Evolutionary conservation across 2,113 vertebrate genomes (phyloP).

Genomic region (Piaya cayana): DNA sequence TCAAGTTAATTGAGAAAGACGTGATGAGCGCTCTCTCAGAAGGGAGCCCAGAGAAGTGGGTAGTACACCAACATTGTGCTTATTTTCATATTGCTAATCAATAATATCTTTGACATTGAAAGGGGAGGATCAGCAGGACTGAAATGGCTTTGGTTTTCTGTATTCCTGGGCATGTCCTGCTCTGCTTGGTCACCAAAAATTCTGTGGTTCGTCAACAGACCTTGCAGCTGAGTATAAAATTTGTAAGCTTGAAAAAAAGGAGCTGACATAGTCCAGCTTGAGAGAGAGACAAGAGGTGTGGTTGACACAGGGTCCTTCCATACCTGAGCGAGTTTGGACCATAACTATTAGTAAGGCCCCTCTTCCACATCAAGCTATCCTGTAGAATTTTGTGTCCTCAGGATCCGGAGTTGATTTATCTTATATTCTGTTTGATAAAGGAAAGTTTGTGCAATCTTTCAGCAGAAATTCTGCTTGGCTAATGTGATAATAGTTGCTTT

Average conservation of each 20-base stretch:
- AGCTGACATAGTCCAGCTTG: neutral
- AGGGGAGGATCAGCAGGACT: neutral
- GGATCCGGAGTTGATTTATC: neutral
- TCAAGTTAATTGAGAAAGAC: slow-evolving; percentile 51
- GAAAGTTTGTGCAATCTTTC: neutral
- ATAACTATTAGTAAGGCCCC: neutral
- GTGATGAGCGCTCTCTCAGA: neutral
- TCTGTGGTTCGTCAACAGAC: neutral
- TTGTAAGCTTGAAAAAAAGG: neutral
- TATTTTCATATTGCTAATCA: neutral
- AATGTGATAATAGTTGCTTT: neutral
- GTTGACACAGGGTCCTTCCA: neutral
- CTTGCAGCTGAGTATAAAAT: neutral
- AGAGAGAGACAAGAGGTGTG: neutral
- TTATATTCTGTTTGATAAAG: neutral
- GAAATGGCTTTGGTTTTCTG: neutral
- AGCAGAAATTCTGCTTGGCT: neutral
- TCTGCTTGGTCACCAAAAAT: neutral
- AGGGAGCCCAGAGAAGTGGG: neutral
- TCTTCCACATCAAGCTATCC: neutral
- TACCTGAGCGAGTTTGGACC: neutral
- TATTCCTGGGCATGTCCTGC: neutral
- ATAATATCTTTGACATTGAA: neutral
- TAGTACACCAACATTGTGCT: neutral
- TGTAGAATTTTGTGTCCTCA: neutral